Conservation (phyloP, 2,888 invertebrate genomes). For the Tromatobia lineatoria region DNA sequence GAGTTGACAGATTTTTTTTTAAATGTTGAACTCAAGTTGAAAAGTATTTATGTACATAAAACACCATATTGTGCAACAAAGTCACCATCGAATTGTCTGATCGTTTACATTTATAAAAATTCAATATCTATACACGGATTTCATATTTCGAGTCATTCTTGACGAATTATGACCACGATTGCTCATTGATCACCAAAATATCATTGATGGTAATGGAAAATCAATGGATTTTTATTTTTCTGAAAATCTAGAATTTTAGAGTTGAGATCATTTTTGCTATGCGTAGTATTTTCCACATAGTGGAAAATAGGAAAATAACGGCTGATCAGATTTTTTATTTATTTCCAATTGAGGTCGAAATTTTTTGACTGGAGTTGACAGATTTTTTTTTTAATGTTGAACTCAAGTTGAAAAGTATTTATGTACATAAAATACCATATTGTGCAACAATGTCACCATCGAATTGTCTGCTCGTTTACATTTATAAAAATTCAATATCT, state of each 20-base stretch:
- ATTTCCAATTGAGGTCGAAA: too few relatives aligned
- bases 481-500: slow-evolving; percentile 1
- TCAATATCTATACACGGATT: background rate
- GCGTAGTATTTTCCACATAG: too few relatives aligned
- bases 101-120: slow-evolving; percentile 25
- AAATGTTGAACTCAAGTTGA: too few relatives aligned
- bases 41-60: slow-evolving; percentile 28
- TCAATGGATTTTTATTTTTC: background rate
- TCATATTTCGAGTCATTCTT: background rate
- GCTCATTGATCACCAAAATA: background rate
- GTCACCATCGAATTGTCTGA: slow-evolving; percentile 12
- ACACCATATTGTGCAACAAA: slow-evolving; percentile 28
- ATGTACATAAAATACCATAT: slow-evolving; percentile 27
- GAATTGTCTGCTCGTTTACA: slow-evolving; percentile 15
- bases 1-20: too few relatives aligned
- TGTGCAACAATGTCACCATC: slow-evolving; percentile 26
- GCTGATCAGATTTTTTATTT: too few relatives aligned
- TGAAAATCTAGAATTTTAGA: too few relatives aligned
- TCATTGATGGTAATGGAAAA: background rate
- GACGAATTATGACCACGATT: background rate
- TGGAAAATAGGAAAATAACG: too few relatives aligned
- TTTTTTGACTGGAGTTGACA: too few relatives aligned
- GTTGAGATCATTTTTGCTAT: too few relatives aligned
- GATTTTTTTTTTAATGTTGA: too few relatives aligned
- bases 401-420: too few relatives aligned